Evolutionary conservation across 2,797 vertebrate species (phyloP), one percentile per base, ranked within the genome.

Genomic region (Aplochiton taeniatus): DNA sequence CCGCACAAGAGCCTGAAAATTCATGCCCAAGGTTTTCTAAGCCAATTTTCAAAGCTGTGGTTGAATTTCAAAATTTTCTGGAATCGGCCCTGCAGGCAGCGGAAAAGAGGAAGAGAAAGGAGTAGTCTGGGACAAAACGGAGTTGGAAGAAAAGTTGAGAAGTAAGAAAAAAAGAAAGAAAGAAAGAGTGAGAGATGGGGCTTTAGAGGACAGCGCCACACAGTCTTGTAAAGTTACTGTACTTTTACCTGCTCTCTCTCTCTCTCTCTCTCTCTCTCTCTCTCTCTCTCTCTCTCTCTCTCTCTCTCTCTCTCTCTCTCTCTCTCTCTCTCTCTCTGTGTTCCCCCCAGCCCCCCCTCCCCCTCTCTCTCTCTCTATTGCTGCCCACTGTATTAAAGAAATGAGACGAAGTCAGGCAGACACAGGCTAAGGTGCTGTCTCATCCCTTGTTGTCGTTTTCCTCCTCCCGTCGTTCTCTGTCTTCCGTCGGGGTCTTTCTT

Each of bases 91-190:
- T n/a, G n/a, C n/a, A n/a, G n/a, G n/a, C 6, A 31, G 31, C 6
- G 31, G 31, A 31, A 3, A 31, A 31, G 2, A 31, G 31, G 31
- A 2, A 31, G 31, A 31, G 31, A 6, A 31, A 31, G 2, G 31
- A 6, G 31, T 31, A 6, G 31, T 31, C 31, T 31, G 31, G 31
- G 31, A 6, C 31, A 6, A 31, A 31, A 31, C 31, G n/a, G n/a
- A 31, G 31, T 31, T 31, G 18, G 42, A 53, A 78, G 66, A 65
- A 68, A 65, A 65, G 74, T 72, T 74, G 65, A 41, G 61, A 70
- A 49, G 75, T 73, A 51, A 20, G 31, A 46, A 54, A 12, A 19
- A 63, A 48, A 60, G 58, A 53, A 11, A 41, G 65, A 54, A 16
- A 46, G n/a, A 43, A 16, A 11, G 9, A n/a, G 57, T 46, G 42